Conservation (phyloP, 2,888 invertebrate species). For the Sinodicranocentrus sp. region DNA sequence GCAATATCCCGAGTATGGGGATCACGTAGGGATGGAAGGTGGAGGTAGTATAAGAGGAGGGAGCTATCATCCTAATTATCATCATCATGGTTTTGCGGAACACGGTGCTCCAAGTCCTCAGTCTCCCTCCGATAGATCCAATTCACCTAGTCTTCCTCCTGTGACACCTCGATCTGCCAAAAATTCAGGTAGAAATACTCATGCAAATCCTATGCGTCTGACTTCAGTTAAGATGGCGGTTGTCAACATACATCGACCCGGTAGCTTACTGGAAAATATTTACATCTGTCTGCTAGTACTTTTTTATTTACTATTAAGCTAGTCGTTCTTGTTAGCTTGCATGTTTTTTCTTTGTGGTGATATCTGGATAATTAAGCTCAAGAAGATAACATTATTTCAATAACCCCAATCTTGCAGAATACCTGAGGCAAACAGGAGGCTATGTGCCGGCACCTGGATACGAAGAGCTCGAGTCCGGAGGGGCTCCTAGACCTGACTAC, state of each 20-base stretch:
- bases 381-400: not conserved
- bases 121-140: slow-evolving; percentile 81
- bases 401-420: slow-evolving; percentile 78
- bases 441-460: slow-evolving; percentile 82
- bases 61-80: slow-evolving; percentile 76
- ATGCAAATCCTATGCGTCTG: no score
- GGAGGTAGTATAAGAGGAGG: slow-evolving; percentile 68
- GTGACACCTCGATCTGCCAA: slow-evolving; percentile 78
- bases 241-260: no score
- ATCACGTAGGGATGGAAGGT: slow-evolving; percentile 15
- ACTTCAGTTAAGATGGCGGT: no score
- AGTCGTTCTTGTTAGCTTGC: no score
- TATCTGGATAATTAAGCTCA: no score
- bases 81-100: slow-evolving; percentile 78
- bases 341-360: no score
- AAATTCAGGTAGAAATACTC: slow-evolving; percentile 76
- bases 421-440: slow-evolving; percentile 81
- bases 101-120: slow-evolving; percentile 80
- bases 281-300: no score
- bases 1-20: slow-evolving; percentile 78
- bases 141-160: slow-evolving; percentile 80
- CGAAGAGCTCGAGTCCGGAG: slow-evolving; percentile 82
- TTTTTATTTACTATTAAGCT: no score
- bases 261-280: no score
- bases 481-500: slow-evolving; percentile 77